These are phyloP conservation scores for Globodera rostochiensis DNA, from an alignment of 1,140 invertebrate species.

Conservation along the genomic window DNA sequence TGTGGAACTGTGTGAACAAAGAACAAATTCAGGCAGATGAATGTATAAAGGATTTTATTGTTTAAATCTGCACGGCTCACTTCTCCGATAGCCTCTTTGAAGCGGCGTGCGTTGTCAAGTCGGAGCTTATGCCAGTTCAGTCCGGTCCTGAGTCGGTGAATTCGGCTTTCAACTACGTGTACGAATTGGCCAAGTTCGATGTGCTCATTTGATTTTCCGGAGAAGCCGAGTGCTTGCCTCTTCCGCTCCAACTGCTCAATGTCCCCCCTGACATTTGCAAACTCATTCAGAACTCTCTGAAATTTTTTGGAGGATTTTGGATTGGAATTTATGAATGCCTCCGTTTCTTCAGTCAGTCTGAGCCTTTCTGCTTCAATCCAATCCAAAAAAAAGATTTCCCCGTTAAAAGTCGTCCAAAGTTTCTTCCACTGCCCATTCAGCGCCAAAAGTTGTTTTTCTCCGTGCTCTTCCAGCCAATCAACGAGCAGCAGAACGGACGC, in stretches of 20 bases:
- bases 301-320: not conserved
- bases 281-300: conserved; percentile 17
- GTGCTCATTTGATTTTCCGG: conserved; percentile 8
- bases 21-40: conserved; percentile 3
- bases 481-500: conserved; percentile 15
- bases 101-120: conserved; percentile 7
- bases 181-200: not conserved
- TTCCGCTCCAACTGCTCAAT: not conserved
- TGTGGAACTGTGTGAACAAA: conserved; percentile 25
- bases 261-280: conserved; percentile 1
- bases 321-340: not conserved
- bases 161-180: not conserved
- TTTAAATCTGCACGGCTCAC: conserved; percentile 15
- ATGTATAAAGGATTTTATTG: not conserved
- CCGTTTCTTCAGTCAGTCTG: not conserved
- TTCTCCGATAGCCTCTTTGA: not conserved
- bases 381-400: conserved; percentile 18
- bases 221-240: not conserved
- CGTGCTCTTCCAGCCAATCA: conserved; percentile 21
- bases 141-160: conserved; percentile 11
- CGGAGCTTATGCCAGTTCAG: not conserved
- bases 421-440: conserved; percentile 24
- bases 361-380: not conserved
- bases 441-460: conserved; percentile 6
- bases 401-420: not conserved